These are phyloP conservation scores for Scomber japonicus DNA, from an alignment of 2,113 vertebrate species.

Conservation along the genomic window DNA sequence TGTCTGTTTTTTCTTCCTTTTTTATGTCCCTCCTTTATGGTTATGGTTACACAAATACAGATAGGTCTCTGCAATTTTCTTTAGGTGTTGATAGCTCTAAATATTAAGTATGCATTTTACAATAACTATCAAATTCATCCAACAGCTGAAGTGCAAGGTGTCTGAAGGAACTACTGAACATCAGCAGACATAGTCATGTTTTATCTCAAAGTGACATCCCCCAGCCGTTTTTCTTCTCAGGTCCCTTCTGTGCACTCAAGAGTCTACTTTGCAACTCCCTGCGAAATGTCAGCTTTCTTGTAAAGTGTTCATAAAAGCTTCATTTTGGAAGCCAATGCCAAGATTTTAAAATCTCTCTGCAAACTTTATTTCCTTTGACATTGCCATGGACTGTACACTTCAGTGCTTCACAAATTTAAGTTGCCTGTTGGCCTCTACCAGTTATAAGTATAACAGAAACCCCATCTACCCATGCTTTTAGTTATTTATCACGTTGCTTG, in stretches of 20 bases:
- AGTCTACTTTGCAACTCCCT: neutral
- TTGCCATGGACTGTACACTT: neutral
- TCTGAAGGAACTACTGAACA: neutral
- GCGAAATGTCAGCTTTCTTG: neutral
- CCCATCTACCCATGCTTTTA: neutral
- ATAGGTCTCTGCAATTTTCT: neutral
- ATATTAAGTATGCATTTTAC: neutral
- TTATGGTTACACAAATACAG: too few relatives aligned
- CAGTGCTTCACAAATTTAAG: neutral
- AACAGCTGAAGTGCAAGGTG: neutral
- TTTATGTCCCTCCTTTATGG: too few relatives aligned
- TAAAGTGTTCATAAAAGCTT: conserved; percentile 6
- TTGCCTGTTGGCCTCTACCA: neutral
- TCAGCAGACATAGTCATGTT: conserved; percentile 21
- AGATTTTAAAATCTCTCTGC: neutral
- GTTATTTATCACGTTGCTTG: neutral
- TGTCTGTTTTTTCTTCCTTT: too few relatives aligned
- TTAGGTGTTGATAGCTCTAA: neutral
- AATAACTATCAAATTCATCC: neutral
- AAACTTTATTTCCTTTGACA: neutral
- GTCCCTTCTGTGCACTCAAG: neutral
- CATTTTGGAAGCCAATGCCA: neutral
- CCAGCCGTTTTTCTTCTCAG: neutral
- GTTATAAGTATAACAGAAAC: neutral
- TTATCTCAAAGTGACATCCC: neutral